Evolutionary conservation across 2,888 invertebrate species (phyloP).

Genomic region (Xestia xanthographa): DNA sequence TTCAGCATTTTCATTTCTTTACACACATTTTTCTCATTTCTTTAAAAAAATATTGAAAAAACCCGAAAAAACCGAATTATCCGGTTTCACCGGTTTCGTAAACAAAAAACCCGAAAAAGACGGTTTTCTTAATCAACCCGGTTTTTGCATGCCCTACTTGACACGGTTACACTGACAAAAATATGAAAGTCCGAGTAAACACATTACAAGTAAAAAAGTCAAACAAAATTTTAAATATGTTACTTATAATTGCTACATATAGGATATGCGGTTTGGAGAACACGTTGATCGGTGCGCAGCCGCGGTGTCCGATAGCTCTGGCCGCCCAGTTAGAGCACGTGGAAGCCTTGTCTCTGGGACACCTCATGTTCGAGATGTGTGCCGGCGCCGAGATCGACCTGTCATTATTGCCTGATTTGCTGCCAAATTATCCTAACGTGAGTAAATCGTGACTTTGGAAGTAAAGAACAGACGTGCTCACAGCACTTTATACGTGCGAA

Average conservation of each 20-base stretch:
- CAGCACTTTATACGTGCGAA: background rate
- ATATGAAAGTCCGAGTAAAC: background rate
- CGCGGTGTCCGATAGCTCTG: constrained; percentile 85
- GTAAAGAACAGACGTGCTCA: background rate
- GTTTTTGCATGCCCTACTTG: too few species aligned
- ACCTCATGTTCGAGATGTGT: constrained; percentile 97
- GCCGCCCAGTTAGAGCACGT: constrained; percentile 82
- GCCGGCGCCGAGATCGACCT: constrained; percentile 95
- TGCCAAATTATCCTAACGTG: constrained; percentile 93
- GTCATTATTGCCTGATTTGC: constrained; percentile 93
- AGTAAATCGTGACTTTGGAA: constrained; percentile 60
- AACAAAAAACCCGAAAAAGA: too few species aligned
- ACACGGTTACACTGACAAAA: background rate
- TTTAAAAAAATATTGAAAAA: too few species aligned
- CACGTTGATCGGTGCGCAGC: constrained; percentile 94
- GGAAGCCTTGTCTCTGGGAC: constrained; percentile 93
- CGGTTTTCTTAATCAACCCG: too few species aligned
- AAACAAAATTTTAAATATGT: background rate
- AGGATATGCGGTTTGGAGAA: constrained; percentile 97
- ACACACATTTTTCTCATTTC: too few species aligned
- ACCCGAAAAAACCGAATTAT: too few species aligned
- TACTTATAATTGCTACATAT: constrained; percentile 39
- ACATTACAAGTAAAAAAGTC: background rate
- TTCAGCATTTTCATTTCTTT: too few species aligned
- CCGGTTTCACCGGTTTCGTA: too few species aligned